These are phyloP conservation scores for Percopsis transmontana DNA, from an alignment of 2,113 vertebrate genomes.

Conservation along the genomic window DNA sequence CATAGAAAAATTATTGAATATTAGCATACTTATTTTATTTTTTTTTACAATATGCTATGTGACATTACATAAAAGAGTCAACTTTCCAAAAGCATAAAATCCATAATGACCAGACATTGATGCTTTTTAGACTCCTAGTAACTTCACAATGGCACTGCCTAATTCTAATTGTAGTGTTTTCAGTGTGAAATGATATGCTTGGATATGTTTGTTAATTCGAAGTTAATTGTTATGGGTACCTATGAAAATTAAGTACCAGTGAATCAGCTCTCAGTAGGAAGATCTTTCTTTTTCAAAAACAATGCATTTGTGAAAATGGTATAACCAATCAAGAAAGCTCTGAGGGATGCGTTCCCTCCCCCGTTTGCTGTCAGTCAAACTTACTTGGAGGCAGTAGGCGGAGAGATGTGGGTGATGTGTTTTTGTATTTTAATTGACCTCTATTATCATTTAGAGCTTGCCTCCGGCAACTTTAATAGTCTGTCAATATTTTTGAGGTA, in stretches of 20 bases:
- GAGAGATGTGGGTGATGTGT: conserved; percentile 1
- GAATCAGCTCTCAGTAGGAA: too few relatives aligned
- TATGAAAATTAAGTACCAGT: neutral
- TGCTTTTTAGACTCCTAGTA: neutral
- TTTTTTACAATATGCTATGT: neutral
- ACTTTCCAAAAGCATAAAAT: neutral
- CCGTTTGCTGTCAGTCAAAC: conserved; percentile 15
- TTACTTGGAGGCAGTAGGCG: conserved; percentile 13
- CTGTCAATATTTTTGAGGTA: conserved; percentile 30
- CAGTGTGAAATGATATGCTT: neutral
- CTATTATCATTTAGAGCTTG: conserved; percentile 5
- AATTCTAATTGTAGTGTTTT: neutral
- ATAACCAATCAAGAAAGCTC: neutral
- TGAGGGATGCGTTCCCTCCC: neutral
- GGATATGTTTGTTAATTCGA: neutral
- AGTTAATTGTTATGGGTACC: neutral
- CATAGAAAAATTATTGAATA: conserved; percentile 2
- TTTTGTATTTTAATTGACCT: conserved; percentile 15
- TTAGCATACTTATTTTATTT: conserved; percentile 21
- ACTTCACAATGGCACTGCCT: neutral
- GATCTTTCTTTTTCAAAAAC: too few relatives aligned
- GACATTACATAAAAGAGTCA: neutral
- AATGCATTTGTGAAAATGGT: conserved; percentile 6
- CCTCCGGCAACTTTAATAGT: conserved; percentile 35
- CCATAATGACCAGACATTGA: neutral